A percentile compares a stretch with the other conserved stretches of the same genome.
phyloP scores from a whole-genome alignment of 2,888 invertebrate genomes.

The Morpho deidamia region DNA sequence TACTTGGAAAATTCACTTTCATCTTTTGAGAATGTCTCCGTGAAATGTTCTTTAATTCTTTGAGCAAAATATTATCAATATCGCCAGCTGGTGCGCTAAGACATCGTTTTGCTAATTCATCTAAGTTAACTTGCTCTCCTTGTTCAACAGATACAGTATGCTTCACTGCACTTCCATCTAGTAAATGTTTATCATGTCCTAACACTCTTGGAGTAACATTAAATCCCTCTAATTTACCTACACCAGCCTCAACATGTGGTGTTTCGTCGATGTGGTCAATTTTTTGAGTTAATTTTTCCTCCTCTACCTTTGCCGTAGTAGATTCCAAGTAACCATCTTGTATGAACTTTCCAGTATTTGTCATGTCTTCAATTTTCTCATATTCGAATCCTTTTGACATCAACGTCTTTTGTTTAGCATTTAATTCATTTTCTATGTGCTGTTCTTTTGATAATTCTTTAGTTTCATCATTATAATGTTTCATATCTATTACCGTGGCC shows the following conservation, averaged over 20 bases:
- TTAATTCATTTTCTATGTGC: background rate
- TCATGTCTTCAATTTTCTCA: background rate
- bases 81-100: constrained; percentile 19
- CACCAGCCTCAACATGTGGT: constrained; percentile 39
- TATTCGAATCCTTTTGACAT: constrained; percentile 8
- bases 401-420: constrained; percentile 1
- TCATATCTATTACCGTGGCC: background rate
- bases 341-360: background rate
- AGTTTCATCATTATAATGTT: background rate
- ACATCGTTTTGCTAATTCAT: constrained; percentile 27
- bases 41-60: constrained; percentile 22
- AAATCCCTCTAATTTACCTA: constrained; percentile 35
- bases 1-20: background rate
- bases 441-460: constrained; percentile 1
- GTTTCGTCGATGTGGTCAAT: constrained; percentile 45
- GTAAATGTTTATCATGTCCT: constrained; percentile 22
- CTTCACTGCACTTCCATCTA: background rate
- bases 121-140: constrained; percentile 11
- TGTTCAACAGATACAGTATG: background rate
- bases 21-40: background rate
- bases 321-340: constrained; percentile 10
- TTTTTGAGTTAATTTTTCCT: constrained; percentile 44
- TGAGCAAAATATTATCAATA: constrained; percentile 25
- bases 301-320: constrained; percentile 35
- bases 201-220: constrained; percentile 37